Evolutionary conservation across 2,113 vertebrate species (phyloP).

Genomic region (Xiphophorus couchianus): DNA sequence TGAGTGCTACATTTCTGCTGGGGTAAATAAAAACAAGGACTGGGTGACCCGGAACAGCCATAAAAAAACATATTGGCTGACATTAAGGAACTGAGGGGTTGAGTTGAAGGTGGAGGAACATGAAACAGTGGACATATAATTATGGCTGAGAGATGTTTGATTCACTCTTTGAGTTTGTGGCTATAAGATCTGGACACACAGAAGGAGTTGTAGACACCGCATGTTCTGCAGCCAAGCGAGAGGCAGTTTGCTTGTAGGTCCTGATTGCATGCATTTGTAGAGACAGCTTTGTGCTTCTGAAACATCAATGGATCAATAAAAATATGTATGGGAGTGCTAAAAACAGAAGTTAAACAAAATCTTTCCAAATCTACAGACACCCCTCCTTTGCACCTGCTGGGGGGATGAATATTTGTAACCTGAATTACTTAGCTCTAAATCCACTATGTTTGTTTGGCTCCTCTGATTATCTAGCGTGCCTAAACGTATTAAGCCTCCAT

Average conservation of each 20-base stretch:
- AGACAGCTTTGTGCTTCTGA: constrained; percentile 12
- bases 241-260: constrained; percentile 20
- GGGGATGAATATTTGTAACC: constrained; percentile 47
- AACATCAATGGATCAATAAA: constrained; percentile 40
- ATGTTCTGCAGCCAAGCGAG: constrained; percentile 9
- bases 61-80: not conserved
- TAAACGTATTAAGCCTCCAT: constrained; percentile 82
- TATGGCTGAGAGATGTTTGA: constrained; percentile 81
- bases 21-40: not conserved
- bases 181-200: constrained; percentile 33
- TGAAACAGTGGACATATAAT: constrained; percentile 17
- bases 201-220: constrained; percentile 29
- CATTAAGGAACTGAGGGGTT: not conserved
- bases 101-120: not conserved
- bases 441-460: constrained; percentile 50
- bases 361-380: constrained; percentile 20
- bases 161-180: constrained; percentile 82
- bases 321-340: constrained; percentile 17
- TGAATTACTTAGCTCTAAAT: constrained; percentile 46
- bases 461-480: constrained; percentile 74
- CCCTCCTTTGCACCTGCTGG: constrained; percentile 63
- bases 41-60: not conserved
- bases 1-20: not conserved
- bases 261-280: constrained; percentile 33
- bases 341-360: constrained; percentile 38